These are phyloP conservation scores for Neuroterus valhalla DNA, from an alignment of 1,140 invertebrate genomes.

Conservation along the genomic window DNA sequence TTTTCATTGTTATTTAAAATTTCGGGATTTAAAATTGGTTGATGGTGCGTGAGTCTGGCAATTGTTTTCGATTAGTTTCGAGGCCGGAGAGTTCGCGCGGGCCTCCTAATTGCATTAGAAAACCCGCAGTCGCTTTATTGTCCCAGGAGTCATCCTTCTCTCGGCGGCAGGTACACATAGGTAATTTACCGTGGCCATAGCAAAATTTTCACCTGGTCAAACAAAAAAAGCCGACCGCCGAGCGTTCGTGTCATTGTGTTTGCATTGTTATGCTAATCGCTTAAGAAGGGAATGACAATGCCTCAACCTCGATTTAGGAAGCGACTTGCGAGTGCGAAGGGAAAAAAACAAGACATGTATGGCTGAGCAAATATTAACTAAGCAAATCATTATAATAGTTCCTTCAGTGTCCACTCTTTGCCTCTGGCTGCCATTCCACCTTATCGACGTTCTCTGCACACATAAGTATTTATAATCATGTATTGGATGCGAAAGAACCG, in stretches of 20 bases:
- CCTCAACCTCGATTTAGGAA: conserved; percentile 74
- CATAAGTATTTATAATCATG: conserved; percentile 20
- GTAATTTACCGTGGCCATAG: conserved; percentile 50
- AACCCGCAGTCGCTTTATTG: conserved; percentile 54
- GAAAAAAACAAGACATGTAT: conserved; percentile 45
- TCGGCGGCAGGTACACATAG: conserved; percentile 22
- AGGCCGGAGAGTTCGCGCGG: conserved; percentile 63
- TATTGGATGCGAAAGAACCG: conserved; percentile 28
- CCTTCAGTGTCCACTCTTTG: conserved; percentile 35
- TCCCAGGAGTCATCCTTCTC: conserved; percentile 39
- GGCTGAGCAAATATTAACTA: conserved; percentile 56
- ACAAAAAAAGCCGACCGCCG: conserved; percentile 61
- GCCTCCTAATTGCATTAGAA: conserved; percentile 70
- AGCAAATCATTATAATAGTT: conserved; percentile 54
- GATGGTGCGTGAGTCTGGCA: neutral
- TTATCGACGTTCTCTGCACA: conserved; percentile 27
- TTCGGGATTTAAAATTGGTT: too few species aligned
- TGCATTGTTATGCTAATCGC: conserved; percentile 75
- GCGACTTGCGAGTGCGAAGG: conserved; percentile 55
- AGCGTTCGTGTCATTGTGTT: conserved; percentile 70
- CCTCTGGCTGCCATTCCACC: conserved; percentile 39
- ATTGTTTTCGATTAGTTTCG: conserved; percentile 49
- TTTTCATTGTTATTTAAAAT: too few species aligned
- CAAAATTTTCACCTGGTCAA: conserved; percentile 74
- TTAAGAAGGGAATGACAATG: conserved; percentile 68